Conservation (phyloP, 1,140 invertebrate genomes). For the Penaeus indicus region DNA sequence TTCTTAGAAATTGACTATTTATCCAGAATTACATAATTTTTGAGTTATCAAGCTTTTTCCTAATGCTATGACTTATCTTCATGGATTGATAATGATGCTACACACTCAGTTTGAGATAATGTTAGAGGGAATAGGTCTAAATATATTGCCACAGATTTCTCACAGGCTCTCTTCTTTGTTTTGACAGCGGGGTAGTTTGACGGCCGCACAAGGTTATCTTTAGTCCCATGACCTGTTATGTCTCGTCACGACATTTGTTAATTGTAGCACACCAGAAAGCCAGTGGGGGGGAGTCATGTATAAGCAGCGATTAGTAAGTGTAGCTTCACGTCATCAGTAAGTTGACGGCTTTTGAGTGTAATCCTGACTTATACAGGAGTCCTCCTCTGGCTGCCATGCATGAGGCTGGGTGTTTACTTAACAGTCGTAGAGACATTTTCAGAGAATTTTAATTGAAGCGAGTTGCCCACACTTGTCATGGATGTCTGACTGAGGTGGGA, state of each 20-base stretch:
- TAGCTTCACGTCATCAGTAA: neutral
- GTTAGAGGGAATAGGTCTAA: neutral
- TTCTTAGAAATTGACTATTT: too few relatives aligned
- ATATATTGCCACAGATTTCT: slow-evolving; percentile 16
- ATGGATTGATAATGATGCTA: too few relatives aligned
- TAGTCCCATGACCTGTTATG: slow-evolving; percentile 62
- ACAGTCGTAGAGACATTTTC: slow-evolving; percentile 65
- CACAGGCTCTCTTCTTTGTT: slow-evolving; percentile 50
- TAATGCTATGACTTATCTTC: too few relatives aligned
- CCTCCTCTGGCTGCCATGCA: slow-evolving; percentile 47
- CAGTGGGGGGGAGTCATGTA: slow-evolving; percentile 29
- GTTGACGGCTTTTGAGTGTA: neutral
- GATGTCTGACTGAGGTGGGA: slow-evolving; percentile 58
- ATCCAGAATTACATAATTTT: too few relatives aligned
- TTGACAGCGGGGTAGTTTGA: slow-evolving; percentile 63
- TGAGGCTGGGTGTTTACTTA: slow-evolving; percentile 62
- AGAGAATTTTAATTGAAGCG: slow-evolving; percentile 59
- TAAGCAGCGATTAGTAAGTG: neutral
- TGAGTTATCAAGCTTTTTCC: too few relatives aligned
- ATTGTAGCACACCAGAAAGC: slow-evolving; percentile 60
- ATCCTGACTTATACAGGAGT: slow-evolving; percentile 40
- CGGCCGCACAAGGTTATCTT: slow-evolving; percentile 53
- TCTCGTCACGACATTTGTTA: slow-evolving; percentile 62
- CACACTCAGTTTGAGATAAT: neutral
- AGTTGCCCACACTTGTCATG: slow-evolving; percentile 62